A percentile compares a stretch with the other conserved stretches of the same genome.
phyloP scores from a whole-genome alignment of 2,888 invertebrate genomes.

The Zhengitettix transpicula region DNA sequence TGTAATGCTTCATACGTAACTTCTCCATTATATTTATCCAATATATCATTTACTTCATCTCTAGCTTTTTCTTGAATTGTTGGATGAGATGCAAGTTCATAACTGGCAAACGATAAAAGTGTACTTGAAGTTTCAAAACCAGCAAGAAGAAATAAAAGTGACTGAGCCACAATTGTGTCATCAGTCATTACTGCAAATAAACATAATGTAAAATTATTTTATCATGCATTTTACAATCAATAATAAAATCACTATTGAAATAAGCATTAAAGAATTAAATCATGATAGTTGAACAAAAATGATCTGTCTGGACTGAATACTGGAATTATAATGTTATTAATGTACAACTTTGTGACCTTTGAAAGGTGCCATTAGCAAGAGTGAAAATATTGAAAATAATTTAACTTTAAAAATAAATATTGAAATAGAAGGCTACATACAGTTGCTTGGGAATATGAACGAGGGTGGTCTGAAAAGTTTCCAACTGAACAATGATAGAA shows the following conservation, averaged over 20 bases:
- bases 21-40: slow-evolving; percentile 23
- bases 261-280: neutral
- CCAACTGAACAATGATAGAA: too few relatives aligned
- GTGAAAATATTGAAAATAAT: too few relatives aligned
- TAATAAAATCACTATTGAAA: neutral
- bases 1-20: slow-evolving; percentile 19
- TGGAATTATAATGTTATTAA: too few relatives aligned
- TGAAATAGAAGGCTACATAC: too few relatives aligned
- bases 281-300: neutral
- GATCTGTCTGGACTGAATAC: too few relatives aligned
- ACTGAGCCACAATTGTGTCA: slow-evolving; percentile 37
- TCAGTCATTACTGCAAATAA: slow-evolving; percentile 29
- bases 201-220: neutral
- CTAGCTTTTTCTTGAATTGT: slow-evolving; percentile 31
- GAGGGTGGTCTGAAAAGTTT: too few relatives aligned
- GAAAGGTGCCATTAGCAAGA: too few relatives aligned
- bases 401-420: too few relatives aligned
- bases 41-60: slow-evolving; percentile 26
- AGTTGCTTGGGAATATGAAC: too few relatives aligned
- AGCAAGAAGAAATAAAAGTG: slow-evolving; percentile 38
- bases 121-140: slow-evolving; percentile 45
- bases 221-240: neutral
- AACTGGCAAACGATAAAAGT: slow-evolving; percentile 35
- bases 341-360: too few relatives aligned
- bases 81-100: slow-evolving; percentile 32